phyloP scores from a whole-genome alignment of 2,797 vertebrate genomes.

The Allochrocebus solatus region DNA sequence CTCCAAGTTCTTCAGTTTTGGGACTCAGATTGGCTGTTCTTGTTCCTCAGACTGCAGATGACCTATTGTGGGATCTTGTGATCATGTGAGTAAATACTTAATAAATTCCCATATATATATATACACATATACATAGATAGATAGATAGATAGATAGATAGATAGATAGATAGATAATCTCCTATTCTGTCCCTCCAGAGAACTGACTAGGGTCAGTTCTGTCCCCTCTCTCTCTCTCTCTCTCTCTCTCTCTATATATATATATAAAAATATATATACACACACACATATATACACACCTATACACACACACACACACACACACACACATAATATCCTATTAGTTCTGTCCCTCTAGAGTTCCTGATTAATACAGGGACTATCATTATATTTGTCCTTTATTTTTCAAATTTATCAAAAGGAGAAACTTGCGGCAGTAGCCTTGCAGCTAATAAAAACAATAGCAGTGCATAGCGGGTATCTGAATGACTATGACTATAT shows the following conservation, averaged over 20 bases:
- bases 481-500: accelerated
- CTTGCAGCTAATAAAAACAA: not conserved
- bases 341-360: not conserved
- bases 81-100: not conserved
- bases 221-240: too few species aligned
- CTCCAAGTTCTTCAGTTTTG: not conserved
- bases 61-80: not conserved
- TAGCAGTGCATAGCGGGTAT: accelerated
- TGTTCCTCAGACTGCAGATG: not conserved
- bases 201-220: too few species aligned
- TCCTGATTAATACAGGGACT: not conserved
- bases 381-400: not conserved
- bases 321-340: too few species aligned
- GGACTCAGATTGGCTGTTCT: not conserved
- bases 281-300: accelerated
- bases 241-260: accelerated
- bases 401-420: not conserved
- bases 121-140: not conserved
- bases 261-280: too few species aligned
- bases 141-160: too few species aligned
- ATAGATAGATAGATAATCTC: too few species aligned
- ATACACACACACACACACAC: too few species aligned
- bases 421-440: not conserved
- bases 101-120: not conserved
- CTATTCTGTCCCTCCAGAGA: not conserved